Evolutionary conservation across 2,888 invertebrate genomes (phyloP).

Genomic region (Elysia crispata): DNA sequence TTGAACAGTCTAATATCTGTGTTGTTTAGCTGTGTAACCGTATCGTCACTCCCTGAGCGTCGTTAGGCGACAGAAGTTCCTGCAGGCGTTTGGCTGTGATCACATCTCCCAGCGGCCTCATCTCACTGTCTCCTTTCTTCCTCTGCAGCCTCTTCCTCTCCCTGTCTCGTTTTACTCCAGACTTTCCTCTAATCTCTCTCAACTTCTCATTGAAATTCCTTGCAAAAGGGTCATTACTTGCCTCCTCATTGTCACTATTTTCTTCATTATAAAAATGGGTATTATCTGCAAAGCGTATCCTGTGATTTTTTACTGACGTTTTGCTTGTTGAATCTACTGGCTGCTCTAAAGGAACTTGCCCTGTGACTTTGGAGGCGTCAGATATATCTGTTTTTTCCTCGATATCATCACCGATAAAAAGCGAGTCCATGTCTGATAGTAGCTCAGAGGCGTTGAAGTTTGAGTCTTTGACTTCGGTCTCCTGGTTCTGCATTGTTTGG

Average conservation of each 20-base stretch:
- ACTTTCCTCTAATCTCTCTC: slow-evolving; percentile 18
- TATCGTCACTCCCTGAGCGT: too few species aligned
- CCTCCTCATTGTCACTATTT: not conserved
- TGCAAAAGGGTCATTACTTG: slow-evolving; percentile 5
- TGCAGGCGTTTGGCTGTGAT: slow-evolving; percentile 14
- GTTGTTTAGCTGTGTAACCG: too few species aligned
- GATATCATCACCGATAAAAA: slow-evolving; percentile 15
- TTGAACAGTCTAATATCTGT: too few species aligned
- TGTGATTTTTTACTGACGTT: too few species aligned
- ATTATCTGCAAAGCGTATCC: not conserved
- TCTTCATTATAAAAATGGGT: not conserved
- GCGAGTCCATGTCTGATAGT: not conserved
- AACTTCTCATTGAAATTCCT: not conserved
- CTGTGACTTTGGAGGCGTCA: too few species aligned
- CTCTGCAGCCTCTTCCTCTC: not conserved
- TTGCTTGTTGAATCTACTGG: too few species aligned
- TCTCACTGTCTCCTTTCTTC: not conserved
- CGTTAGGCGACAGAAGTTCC: slow-evolving; percentile 9
- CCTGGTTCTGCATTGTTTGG: too few species aligned
- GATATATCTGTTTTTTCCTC: not conserved
- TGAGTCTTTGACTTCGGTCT: too few species aligned
- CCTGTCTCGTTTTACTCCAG: slow-evolving; percentile 18
- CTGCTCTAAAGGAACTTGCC: too few species aligned
- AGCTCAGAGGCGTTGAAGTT: too few species aligned
- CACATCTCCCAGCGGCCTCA: slow-evolving; percentile 21